Evolutionary conservation across 1,140 invertebrate species (phyloP).

Genomic region (Dendrolimus punctatus): DNA sequence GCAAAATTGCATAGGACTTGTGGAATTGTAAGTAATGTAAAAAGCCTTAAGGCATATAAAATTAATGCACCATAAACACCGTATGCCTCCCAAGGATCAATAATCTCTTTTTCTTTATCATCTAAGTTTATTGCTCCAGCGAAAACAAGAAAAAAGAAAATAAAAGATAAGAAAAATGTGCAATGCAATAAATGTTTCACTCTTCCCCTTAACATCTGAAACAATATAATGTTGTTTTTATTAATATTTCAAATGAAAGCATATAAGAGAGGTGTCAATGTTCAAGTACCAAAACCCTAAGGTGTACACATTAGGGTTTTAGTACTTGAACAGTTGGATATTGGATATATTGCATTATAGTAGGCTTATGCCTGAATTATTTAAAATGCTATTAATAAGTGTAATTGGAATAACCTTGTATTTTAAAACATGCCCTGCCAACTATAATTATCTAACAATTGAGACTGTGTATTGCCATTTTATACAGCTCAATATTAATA

Average conservation of each 20-base stretch:
- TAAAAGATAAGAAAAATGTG: conserved; percentile 80
- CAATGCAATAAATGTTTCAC: conserved; percentile 79
- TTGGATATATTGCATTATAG: too few relatives aligned
- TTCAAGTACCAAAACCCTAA: too few relatives aligned
- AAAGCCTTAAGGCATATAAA: conserved; percentile 85
- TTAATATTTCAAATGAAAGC: conserved; percentile 1
- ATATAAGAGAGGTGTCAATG: too few relatives aligned
- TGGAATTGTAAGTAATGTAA: conserved; percentile 90
- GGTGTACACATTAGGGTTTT: too few relatives aligned
- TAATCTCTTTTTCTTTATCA: conserved; percentile 72
- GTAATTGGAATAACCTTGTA: too few relatives aligned
- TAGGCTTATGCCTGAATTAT: too few relatives aligned
- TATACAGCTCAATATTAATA: too few relatives aligned
- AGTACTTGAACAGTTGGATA: too few relatives aligned
- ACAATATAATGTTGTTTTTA: conserved; percentile 23
- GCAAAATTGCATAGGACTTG: conserved; percentile 94
- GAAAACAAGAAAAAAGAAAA: conserved; percentile 84
- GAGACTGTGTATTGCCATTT: too few relatives aligned
- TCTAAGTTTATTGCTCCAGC: conserved; percentile 84
- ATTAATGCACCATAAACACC: conserved; percentile 80
- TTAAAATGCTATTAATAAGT: too few relatives aligned
- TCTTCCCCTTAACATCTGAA: conserved; percentile 67
- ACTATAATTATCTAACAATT: too few relatives aligned
- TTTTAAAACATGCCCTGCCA: too few relatives aligned
- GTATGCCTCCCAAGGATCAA: conserved; percentile 88